A percentile compares a stretch with the other conserved stretches of the same genome.
Evolutionary conservation across 1,140 invertebrate genomes (phyloP).

Genomic region (Eueides isabella): DNA sequence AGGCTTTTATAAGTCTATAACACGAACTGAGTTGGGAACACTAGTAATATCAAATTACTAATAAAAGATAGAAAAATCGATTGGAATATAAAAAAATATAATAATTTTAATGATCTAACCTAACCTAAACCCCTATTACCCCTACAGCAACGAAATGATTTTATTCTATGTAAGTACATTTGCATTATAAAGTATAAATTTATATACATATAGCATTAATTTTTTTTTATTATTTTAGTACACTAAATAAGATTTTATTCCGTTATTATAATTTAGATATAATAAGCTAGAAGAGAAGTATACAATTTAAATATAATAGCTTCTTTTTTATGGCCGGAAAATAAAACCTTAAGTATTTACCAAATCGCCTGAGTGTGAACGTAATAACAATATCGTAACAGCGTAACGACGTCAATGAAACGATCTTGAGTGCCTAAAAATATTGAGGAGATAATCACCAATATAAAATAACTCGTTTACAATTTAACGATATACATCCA

Average conservation of each 20-base stretch:
- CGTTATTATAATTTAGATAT: slow-evolving; percentile 10
- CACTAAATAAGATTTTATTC: not conserved
- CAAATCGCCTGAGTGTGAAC: slow-evolving; percentile 32
- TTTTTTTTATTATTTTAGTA: not conserved
- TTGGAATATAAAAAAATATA: too few species aligned
- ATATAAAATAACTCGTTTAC: slow-evolving; percentile 43
- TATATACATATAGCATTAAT: not conserved
- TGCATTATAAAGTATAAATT: not conserved
- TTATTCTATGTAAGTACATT: too few species aligned
- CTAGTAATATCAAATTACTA: too few species aligned
- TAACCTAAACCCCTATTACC: too few species aligned
- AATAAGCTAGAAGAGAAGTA: too few species aligned
- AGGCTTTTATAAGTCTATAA: too few species aligned
- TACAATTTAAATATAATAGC: slow-evolving; percentile 5
- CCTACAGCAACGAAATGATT: too few species aligned
- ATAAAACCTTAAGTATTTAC: slow-evolving; percentile 34
- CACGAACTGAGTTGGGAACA: too few species aligned
- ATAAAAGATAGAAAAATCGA: too few species aligned
- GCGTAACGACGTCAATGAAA: slow-evolving; percentile 40
- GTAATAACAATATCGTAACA: slow-evolving; percentile 42
- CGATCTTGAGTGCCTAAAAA: slow-evolving; percentile 41
- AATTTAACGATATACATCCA: slow-evolving; percentile 14
- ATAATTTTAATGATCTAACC: too few species aligned
- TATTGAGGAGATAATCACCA: slow-evolving; percentile 45
- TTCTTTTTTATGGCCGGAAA: slow-evolving; percentile 29